phyloP scores from a whole-genome alignment of 2,113 vertebrate species.

The Rhinogobius similis region DNA sequence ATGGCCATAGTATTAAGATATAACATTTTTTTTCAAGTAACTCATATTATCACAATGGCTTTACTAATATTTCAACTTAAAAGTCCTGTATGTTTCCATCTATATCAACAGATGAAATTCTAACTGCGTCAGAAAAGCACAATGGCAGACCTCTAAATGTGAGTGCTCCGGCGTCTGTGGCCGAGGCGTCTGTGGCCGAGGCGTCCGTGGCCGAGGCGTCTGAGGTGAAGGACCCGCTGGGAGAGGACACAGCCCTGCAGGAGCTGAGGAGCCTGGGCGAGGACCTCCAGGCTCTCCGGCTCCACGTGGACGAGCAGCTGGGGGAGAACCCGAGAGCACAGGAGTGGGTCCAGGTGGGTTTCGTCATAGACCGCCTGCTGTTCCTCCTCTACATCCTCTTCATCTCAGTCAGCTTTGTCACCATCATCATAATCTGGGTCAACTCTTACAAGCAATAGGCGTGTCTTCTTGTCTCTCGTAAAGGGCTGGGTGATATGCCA shows the following conservation, averaged over 20 bases:
- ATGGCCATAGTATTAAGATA: too few relatives aligned
- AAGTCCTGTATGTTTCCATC: background rate
- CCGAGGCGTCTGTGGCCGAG: background rate
- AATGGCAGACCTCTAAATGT: too few relatives aligned
- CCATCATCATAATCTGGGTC: constrained; percentile 71
- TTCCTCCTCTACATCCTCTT: constrained; percentile 74
- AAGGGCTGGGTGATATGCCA: background rate
- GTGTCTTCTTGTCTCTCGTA: constrained; percentile 2
- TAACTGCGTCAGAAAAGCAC: background rate
- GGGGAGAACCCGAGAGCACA: constrained; percentile 30
- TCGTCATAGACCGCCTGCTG: constrained; percentile 75
- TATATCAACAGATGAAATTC: background rate
- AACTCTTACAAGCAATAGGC: constrained; percentile 34
- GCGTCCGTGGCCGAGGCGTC: background rate
- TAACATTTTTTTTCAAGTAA: too few relatives aligned
- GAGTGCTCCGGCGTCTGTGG: background rate
- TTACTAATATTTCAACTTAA: too few relatives aligned
- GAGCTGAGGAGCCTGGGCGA: constrained; percentile 61
- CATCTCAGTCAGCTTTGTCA: constrained; percentile 71
- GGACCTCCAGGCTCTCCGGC: constrained; percentile 60
- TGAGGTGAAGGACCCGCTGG: background rate
- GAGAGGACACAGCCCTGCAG: constrained; percentile 33
- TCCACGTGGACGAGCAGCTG: constrained; percentile 57
- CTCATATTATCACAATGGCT: too few relatives aligned
- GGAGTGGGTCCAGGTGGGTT: constrained; percentile 76